Conservation (phyloP, 1,140 invertebrate species). For the Atta colombica region DNA sequence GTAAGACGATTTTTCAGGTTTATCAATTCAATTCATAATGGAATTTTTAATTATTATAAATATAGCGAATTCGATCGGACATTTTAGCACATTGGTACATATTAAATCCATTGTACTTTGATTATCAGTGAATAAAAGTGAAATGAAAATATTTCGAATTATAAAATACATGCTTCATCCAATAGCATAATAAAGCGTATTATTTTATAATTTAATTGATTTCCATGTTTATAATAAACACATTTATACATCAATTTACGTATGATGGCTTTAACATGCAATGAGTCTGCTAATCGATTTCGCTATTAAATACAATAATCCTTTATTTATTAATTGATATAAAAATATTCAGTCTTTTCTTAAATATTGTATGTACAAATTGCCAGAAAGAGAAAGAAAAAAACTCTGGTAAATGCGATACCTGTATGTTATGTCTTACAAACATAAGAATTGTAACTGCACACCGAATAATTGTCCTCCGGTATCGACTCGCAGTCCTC, state of each 20-base stretch:
- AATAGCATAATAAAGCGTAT: too few relatives aligned
- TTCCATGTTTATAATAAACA: too few relatives aligned
- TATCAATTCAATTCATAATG: neutral
- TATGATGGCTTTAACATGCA: too few relatives aligned
- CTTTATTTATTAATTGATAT: conserved; percentile 22
- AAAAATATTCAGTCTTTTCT: conserved; percentile 66
- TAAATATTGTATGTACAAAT: conserved; percentile 14
- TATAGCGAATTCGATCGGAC: neutral
- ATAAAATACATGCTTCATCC: too few relatives aligned
- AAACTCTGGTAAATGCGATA: neutral
- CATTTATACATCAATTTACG: too few relatives aligned
- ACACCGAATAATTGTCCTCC: conserved; percentile 70
- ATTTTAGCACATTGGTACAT: too few relatives aligned
- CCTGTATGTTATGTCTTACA: conserved; percentile 59
- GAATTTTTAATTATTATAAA: neutral
- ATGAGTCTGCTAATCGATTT: too few relatives aligned
- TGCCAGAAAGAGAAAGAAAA: neutral
- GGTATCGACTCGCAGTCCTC: conserved; percentile 62
- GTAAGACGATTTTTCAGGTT: neutral
- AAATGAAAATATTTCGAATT: too few relatives aligned
- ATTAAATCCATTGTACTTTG: too few relatives aligned
- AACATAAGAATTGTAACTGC: conserved; percentile 70
- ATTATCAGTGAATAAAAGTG: too few relatives aligned
- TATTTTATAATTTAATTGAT: too few relatives aligned
- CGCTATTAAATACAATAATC: neutral